phyloP scores from a whole-genome alignment of 2,113 vertebrate genomes.

The Cyprinodon variegatus region DNA sequence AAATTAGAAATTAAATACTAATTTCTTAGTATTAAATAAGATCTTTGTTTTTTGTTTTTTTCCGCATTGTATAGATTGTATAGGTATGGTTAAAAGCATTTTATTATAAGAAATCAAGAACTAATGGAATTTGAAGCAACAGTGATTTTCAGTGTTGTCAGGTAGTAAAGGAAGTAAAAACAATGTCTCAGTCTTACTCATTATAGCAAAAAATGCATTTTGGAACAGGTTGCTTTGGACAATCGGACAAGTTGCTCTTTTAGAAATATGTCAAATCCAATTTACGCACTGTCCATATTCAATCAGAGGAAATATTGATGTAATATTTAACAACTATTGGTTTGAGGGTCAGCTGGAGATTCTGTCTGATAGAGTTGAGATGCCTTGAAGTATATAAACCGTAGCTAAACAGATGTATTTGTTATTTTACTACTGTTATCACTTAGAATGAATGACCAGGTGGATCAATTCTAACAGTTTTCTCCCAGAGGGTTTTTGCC shows the following conservation, averaged over 20 bases:
- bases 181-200: neutral
- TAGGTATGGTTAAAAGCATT: too few species aligned
- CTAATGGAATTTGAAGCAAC: too few species aligned
- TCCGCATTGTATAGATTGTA: too few species aligned
- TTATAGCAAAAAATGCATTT: neutral
- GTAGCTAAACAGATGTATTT: slow-evolving; percentile 1
- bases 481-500: slow-evolving; percentile 16
- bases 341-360: slow-evolving; percentile 49
- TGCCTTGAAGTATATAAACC: slow-evolving; percentile 17
- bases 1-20: neutral
- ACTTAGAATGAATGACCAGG: slow-evolving; percentile 4
- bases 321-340: slow-evolving; percentile 17
- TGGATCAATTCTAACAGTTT: slow-evolving; percentile 15
- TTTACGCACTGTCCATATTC: neutral
- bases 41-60: too few species aligned
- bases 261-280: neutral
- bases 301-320: slow-evolving; percentile 9
- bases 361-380: slow-evolving; percentile 35
- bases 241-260: neutral
- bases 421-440: neutral
- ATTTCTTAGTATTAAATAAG: too few species aligned
- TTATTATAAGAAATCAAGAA: too few species aligned
- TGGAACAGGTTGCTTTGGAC: neutral
- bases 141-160: too few species aligned
- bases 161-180: too few species aligned